Percentiles rank a stretch among this genome's conserved stretches.
Conservation (phyloP, 37 sponge, comb jelly and placozoan genomes). For the Amphimedon queenslandica region DNA sequence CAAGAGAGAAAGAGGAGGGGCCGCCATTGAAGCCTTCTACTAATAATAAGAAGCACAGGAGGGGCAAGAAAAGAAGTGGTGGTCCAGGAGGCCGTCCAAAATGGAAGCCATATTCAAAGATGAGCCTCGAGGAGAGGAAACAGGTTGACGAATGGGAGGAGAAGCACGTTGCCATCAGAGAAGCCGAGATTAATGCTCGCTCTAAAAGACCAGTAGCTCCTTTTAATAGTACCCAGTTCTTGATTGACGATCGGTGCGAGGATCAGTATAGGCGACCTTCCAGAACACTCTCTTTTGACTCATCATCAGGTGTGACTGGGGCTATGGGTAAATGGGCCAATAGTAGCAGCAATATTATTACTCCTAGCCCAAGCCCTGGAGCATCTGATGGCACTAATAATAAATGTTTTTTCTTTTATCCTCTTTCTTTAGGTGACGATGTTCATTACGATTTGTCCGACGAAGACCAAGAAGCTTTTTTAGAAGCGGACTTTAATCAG, state of each 20-base stretch:
- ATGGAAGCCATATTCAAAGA: conserved; percentile 51
- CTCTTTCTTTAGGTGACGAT: conserved; percentile 25
- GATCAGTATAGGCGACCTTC: background rate
- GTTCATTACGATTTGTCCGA: conserved; percentile 35
- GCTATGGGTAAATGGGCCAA: background rate
- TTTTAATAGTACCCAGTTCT: conserved; percentile 63
- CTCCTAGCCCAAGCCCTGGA: background rate
- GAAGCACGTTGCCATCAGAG: conserved; percentile 26
- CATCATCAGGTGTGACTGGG: conserved; percentile 27
- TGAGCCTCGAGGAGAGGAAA: conserved; percentile 41
- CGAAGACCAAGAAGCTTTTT: conserved; percentile 30
- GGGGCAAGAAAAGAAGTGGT: conserved; percentile 26
- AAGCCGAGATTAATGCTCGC: conserved; percentile 4
- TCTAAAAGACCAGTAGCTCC: conserved; percentile 44
- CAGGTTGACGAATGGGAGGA: conserved; percentile 20
- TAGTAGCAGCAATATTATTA: background rate
- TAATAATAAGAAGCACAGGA: conserved; percentile 10
- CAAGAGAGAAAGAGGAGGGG: background rate
- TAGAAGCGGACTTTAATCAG: conserved; percentile 51
- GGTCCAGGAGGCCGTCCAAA: background rate
- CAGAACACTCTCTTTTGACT: conserved; percentile 30
- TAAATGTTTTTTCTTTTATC: background rate
- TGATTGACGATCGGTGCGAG: conserved; percentile 49
- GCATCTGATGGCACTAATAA: background rate
- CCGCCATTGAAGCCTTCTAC: background rate